A percentile compares a stretch with the other conserved stretches of the same genome.
Evolutionary conservation across 2,888 invertebrate genomes (phyloP).

Genomic region (Hesperia comma): DNA sequence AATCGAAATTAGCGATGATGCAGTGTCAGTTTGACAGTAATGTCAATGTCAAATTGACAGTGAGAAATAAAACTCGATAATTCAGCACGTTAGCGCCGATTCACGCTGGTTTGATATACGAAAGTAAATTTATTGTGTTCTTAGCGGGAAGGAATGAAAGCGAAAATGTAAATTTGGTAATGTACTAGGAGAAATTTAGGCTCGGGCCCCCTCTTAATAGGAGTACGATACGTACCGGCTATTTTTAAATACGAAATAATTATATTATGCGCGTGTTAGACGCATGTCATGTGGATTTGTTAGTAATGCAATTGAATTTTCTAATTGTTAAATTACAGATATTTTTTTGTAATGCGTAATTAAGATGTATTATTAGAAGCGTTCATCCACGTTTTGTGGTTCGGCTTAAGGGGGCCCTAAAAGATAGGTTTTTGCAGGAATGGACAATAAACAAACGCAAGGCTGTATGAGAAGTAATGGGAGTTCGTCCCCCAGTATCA

Average conservation of each 20-base stretch:
- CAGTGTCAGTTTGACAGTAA: too few relatives aligned
- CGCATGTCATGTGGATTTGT: slow-evolving; percentile 26
- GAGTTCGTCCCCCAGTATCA: slow-evolving; percentile 76
- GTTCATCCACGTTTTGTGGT: slow-evolving; percentile 31
- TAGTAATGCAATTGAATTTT: slow-evolving; percentile 6
- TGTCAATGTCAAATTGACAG: slow-evolving; percentile 2
- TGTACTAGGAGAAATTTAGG: not conserved
- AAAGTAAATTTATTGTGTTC: not conserved
- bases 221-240: slow-evolving; percentile 4
- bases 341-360: slow-evolving; percentile 32
- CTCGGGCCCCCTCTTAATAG: not conserved
- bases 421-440: slow-evolving; percentile 54
- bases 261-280: slow-evolving; percentile 21
- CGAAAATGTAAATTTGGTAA: slow-evolving; percentile 8
- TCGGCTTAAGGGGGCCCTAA: slow-evolving; percentile 40
- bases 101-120: not conserved
- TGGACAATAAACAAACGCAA: slow-evolving; percentile 78
- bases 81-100: not conserved
- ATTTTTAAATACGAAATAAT: slow-evolving; percentile 19
- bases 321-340: slow-evolving; percentile 14
- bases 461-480: slow-evolving; percentile 73
- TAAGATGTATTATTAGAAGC: slow-evolving; percentile 16
- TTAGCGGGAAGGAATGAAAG: not conserved
- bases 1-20: too few relatives aligned
- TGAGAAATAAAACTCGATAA: not conserved